Percentiles rank a stretch among this genome's conserved stretches.
These are phyloP conservation scores for Pithys albifrons DNA, from an alignment of 2,113 vertebrate species.

Conservation along the genomic window DNA sequence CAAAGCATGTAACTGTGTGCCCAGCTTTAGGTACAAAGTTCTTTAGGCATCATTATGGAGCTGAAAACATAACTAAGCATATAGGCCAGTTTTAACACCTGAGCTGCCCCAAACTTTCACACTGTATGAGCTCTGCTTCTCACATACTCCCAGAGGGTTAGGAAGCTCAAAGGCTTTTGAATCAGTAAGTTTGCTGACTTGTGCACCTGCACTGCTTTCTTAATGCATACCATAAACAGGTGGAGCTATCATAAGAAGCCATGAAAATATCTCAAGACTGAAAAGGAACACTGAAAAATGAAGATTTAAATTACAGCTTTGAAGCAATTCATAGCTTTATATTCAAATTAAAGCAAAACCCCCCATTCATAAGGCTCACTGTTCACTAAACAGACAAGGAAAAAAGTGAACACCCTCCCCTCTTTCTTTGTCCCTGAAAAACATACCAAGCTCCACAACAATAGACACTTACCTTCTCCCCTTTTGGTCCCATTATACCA, in stretches of 20 bases:
- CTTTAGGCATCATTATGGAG: not conserved
- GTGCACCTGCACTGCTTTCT: not conserved
- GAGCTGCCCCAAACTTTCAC: not conserved
- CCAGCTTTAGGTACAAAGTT: not conserved
- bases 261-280: not conserved
- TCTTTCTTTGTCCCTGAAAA: not conserved
- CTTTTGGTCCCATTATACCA: slow-evolving; percentile 89
- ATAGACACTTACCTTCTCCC: slow-evolving; percentile 86
- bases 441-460: not conserved
- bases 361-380: not conserved
- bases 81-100: not conserved
- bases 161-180: not conserved
- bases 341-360: not conserved
- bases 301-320: not conserved
- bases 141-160: fast-evolving
- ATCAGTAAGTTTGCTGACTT: not conserved
- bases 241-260: not conserved
- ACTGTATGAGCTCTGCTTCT: not conserved
- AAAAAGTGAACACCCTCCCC: not conserved
- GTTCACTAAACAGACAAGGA: not conserved
- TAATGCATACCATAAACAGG: not conserved
- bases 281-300: not conserved
- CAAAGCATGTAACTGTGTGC: not conserved
- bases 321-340: not conserved
- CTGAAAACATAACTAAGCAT: not conserved